These are phyloP conservation scores for Zeus faber DNA, from an alignment of 2,113 vertebrate genomes.

Conservation along the genomic window DNA sequence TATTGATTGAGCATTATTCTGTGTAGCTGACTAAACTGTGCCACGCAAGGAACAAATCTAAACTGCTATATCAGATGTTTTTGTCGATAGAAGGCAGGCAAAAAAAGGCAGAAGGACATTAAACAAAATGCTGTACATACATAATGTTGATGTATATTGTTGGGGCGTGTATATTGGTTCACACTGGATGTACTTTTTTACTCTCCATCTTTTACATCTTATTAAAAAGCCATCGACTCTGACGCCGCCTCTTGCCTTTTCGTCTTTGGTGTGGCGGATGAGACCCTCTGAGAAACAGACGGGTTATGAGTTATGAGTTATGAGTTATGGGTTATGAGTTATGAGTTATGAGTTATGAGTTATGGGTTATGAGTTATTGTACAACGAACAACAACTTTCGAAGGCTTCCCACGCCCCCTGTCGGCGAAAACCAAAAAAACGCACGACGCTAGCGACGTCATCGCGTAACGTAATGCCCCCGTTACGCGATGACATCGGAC, in stretches of 20 bases:
- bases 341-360: too few species aligned
- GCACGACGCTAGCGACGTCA: slow-evolving; percentile 30
- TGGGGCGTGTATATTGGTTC: slow-evolving; percentile 70
- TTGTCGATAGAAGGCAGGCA: neutral
- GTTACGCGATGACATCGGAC: neutral
- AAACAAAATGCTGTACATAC: slow-evolving; percentile 79
- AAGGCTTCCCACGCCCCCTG: slow-evolving; percentile 32
- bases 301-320: too few species aligned
- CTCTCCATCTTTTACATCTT: slow-evolving; percentile 65
- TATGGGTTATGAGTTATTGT: too few species aligned
- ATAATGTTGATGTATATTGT: slow-evolving; percentile 77
- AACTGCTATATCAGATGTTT: slow-evolving; percentile 11
- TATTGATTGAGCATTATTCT: slow-evolving; percentile 16
- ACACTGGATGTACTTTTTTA: slow-evolving; percentile 61
- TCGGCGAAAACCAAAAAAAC: neutral
- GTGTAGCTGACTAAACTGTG: slow-evolving; percentile 28
- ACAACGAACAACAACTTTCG: neutral
- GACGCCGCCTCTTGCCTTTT: neutral
- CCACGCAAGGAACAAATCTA: slow-evolving; percentile 46
- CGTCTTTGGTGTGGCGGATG: neutral
- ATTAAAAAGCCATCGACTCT: slow-evolving; percentile 56
- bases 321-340: too few species aligned
- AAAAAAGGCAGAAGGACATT: slow-evolving; percentile 30
- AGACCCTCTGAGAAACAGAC: neutral
- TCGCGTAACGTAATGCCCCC: slow-evolving; percentile 6